Conservation (phyloP, 2,888 invertebrate genomes). For the Epicampocera succincta region DNA sequence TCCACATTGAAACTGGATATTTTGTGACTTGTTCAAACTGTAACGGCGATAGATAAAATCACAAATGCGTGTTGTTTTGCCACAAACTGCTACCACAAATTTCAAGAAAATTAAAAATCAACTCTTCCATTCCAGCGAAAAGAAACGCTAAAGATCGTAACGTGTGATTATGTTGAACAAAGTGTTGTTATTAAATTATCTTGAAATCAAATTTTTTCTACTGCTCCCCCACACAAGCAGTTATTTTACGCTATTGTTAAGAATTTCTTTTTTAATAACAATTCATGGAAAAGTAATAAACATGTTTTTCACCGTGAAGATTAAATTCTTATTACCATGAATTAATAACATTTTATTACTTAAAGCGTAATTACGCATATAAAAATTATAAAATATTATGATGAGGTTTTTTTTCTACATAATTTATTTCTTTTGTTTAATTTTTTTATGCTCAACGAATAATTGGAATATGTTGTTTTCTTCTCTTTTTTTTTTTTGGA, state of each 20-base stretch:
- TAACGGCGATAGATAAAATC: neutral
- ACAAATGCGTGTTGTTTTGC: constrained; percentile 10
- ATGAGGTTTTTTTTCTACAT: neutral
- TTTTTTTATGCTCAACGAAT: neutral
- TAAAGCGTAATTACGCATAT: constrained; percentile 26
- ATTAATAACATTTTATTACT: constrained; percentile 27
- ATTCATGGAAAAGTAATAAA: constrained; percentile 40
- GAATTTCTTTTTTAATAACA: neutral
- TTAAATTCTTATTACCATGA: neutral
- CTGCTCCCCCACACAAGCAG: neutral
- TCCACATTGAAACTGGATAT: too few species aligned
- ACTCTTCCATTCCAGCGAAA: too few species aligned
- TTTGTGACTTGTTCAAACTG: too few species aligned
- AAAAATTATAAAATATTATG: constrained; percentile 40
- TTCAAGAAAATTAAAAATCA: constrained; percentile 1
- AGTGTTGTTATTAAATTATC: constrained; percentile 23
- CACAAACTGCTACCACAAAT: constrained; percentile 14
- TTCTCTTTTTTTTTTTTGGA: too few species aligned
- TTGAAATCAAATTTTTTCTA: constrained; percentile 21
- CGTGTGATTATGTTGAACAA: constrained; percentile 17
- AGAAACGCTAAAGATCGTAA: constrained; percentile 2
- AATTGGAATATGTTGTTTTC: neutral
- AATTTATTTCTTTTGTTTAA: constrained; percentile 1
- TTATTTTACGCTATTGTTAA: too few species aligned
- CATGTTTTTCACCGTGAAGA: neutral